A percentile compares a stretch with the other conserved stretches of the same genome.
These are phyloP conservation scores for Pristionchus exspectatus DNA, from an alignment of 2,888 invertebrate species.

Conservation along the genomic window DNA sequence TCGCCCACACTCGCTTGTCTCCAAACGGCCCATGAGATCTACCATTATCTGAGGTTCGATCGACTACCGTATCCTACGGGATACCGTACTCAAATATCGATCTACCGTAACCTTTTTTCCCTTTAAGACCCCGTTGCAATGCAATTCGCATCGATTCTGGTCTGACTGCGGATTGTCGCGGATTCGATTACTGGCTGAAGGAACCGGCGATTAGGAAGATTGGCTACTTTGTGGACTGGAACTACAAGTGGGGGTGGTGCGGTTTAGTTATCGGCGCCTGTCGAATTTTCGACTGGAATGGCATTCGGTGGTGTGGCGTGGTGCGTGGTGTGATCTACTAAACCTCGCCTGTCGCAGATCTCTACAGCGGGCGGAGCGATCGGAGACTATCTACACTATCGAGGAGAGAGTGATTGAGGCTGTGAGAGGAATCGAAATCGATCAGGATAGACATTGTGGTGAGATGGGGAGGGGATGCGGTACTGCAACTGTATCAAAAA, in stretches of 20 bases:
- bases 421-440: conserved; percentile 42
- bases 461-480: neutral
- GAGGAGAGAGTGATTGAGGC: conserved; percentile 16
- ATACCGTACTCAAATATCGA: too few species aligned
- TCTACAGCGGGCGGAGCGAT: conserved; percentile 27
- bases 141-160: conserved; percentile 50
- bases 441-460: conserved; percentile 24
- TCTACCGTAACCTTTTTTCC: neutral
- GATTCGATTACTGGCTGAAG: conserved; percentile 50
- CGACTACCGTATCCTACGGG: neutral
- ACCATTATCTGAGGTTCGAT: conserved; percentile 43
- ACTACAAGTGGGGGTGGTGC: conserved; percentile 1
- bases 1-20: conserved; percentile 44
- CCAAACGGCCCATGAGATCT: conserved; percentile 53
- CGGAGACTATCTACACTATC: conserved; percentile 26
- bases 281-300: neutral
- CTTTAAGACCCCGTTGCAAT: conserved; percentile 22
- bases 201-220: conserved; percentile 14
- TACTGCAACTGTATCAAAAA: neutral
- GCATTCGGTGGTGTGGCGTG: neutral
- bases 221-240: conserved; percentile 21
- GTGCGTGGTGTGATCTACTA: neutral
- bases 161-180: conserved; percentile 15
- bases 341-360: conserved; percentile 26
- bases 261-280: neutral